These are phyloP conservation scores for Castor canadensis DNA, from an alignment of 2,113 vertebrate species.

Conservation along the genomic window DNA sequence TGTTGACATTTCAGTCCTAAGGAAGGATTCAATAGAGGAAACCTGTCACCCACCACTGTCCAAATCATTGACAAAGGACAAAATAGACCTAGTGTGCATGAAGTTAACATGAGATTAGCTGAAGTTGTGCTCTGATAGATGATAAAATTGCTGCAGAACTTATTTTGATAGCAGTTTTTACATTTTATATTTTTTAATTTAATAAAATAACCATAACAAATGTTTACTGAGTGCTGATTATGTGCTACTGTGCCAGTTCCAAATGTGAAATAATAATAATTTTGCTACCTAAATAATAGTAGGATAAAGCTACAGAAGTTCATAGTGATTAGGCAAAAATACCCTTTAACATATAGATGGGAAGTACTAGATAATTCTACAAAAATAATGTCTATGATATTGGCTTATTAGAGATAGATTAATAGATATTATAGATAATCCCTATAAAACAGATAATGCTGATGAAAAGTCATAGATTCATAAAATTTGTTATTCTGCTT, in stretches of 20 bases:
- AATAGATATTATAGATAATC: too few relatives aligned
- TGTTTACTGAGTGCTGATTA: not conserved
- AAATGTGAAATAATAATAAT: too few relatives aligned
- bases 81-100: not conserved
- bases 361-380: not conserved
- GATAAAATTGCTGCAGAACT: not conserved
- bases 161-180: not conserved
- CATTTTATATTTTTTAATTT: not conserved
- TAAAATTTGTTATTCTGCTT: not conserved
- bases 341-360: not conserved
- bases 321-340: too few relatives aligned
- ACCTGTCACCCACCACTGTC: not conserved
- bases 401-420: too few relatives aligned
- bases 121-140: not conserved
- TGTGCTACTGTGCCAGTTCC: too few relatives aligned
- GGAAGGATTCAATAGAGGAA: not conserved
- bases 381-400: too few relatives aligned
- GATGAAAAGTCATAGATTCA: not conserved
- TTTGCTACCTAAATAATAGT: not conserved
- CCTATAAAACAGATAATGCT: too few relatives aligned
- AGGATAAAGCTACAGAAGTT: not conserved
- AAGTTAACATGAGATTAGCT: not conserved
- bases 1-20: not conserved
- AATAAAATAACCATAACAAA: not conserved
- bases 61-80: not conserved